phyloP scores from a whole-genome alignment of 2,888 invertebrate species.

The Caenorhabditis sp. region DNA sequence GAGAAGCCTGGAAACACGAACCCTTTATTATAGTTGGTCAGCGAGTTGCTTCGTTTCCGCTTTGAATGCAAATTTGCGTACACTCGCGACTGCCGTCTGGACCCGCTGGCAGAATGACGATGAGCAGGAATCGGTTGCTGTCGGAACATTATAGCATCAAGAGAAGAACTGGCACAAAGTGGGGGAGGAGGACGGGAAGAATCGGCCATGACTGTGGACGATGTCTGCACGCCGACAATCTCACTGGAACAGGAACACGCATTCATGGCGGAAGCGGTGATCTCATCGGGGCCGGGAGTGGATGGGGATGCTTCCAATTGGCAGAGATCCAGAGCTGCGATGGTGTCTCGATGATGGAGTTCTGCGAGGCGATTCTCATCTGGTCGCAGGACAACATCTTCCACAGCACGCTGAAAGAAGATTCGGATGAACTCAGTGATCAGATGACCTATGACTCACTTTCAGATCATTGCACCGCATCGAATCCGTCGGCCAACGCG shows the following conservation, averaged over 20 bases:
- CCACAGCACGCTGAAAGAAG: constrained; percentile 73
- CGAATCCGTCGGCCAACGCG: constrained; percentile 41
- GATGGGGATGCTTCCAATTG: constrained; percentile 58
- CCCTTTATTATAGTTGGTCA: constrained; percentile 72
- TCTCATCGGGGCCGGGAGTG: constrained; percentile 36
- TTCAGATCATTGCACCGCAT: constrained; percentile 64
- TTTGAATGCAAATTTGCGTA: constrained; percentile 65
- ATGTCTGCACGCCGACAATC: constrained; percentile 53
- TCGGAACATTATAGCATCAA: constrained; percentile 70
- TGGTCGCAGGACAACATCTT: constrained; percentile 75
- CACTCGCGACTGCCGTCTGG: constrained; percentile 67
- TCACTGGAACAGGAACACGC: constrained; percentile 68
- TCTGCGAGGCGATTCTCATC: constrained; percentile 71
- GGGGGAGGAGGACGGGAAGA: constrained; percentile 62
- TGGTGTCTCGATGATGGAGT: constrained; percentile 69
- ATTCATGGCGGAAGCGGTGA: constrained; percentile 61
- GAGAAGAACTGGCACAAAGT: constrained; percentile 67
- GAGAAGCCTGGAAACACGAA: constrained; percentile 3
- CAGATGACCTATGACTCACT: no score
- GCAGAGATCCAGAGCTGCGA: constrained; percentile 76
- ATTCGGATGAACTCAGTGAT: no score
- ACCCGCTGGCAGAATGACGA: constrained; percentile 69
- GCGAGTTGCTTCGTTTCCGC: constrained; percentile 69
- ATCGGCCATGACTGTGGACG: constrained; percentile 43
- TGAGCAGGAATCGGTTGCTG: constrained; percentile 64